phyloP scores from a whole-genome alignment of 1,140 invertebrate species.

The Trichonephila inaurata region DNA sequence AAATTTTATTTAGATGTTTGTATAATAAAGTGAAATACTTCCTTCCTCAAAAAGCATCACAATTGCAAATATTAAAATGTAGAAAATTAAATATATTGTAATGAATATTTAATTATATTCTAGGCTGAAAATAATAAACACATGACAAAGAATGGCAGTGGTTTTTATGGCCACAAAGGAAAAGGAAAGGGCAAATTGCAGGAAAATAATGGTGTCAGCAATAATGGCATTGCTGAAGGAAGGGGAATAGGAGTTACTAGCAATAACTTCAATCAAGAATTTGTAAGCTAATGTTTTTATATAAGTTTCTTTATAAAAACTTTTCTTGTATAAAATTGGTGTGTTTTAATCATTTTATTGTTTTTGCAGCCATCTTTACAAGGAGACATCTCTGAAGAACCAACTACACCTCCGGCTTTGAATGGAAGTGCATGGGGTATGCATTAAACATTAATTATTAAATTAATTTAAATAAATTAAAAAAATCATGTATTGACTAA shows the following conservation, averaged over 20 bases:
- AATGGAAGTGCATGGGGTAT: conserved; percentile 80
- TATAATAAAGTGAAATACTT: too few species aligned
- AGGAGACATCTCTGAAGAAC: conserved; percentile 78
- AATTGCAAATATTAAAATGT: too few species aligned
- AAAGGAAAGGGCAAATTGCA: conserved; percentile 68
- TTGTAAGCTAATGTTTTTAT: conserved; percentile 78
- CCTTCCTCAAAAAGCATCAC: too few species aligned
- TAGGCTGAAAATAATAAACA: conserved; percentile 63
- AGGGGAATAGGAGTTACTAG: conserved; percentile 78
- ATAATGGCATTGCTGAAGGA: conserved; percentile 62
- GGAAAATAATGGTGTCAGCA: conserved; percentile 56
- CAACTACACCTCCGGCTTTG: conserved; percentile 70
- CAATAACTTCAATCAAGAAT: conserved; percentile 80
- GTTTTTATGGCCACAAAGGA: conserved; percentile 65
- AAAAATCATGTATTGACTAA: too few species aligned
- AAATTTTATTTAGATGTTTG: too few species aligned
- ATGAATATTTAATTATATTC: too few species aligned
- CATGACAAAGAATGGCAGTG: conserved; percentile 72
- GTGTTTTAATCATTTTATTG: background rate
- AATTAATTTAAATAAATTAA: too few species aligned
- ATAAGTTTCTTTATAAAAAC: background rate
- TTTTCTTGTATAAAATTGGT: background rate
- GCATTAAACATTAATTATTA: conserved; percentile 38
- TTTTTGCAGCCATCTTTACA: conserved; percentile 80
- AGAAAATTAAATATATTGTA: too few species aligned